Conservation (phyloP, 2,797 vertebrate genomes). For the Gouania willdenowi region DNA sequence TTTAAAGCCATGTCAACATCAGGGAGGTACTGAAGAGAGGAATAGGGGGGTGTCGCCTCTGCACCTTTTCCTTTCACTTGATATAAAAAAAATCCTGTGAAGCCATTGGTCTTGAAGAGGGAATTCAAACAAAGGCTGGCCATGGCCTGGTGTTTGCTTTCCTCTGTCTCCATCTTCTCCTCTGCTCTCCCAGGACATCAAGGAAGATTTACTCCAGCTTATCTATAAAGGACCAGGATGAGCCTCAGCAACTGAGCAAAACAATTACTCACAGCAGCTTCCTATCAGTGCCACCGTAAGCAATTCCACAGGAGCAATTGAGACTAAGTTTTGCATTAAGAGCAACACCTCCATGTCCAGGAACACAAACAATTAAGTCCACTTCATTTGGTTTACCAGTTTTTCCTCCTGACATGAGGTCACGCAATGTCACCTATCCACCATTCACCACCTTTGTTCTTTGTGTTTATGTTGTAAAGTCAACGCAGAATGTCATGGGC, state of each 20-base stretch:
- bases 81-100: constrained; percentile 58
- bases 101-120: constrained; percentile 63
- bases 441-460: not conserved
- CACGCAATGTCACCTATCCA: constrained; percentile 3
- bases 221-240: constrained; percentile 78
- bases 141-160: constrained; percentile 66
- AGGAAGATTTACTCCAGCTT: constrained; percentile 74
- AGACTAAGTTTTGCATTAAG: constrained; percentile 25
- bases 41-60: constrained; percentile 44
- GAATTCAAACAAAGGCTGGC: constrained; percentile 61
- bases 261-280: constrained; percentile 73
- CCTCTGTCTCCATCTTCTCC: constrained; percentile 53
- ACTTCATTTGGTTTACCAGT: not conserved
- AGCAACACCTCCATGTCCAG: constrained; percentile 12
- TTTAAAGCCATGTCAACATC: constrained; percentile 31
- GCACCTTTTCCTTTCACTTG: constrained; percentile 7
- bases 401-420: constrained; percentile 14
- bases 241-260: constrained; percentile 66
- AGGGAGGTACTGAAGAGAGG: constrained; percentile 22
- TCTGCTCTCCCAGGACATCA: constrained; percentile 63
- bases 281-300: constrained; percentile 60
- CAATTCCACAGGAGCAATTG: constrained; percentile 50
- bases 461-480: too few relatives aligned
- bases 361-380: constrained; percentile 8
- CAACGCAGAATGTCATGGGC: too few relatives aligned